These are phyloP conservation scores for Hormiphora californensis DNA, from an alignment of 37 sponge, comb jelly and placozoan genomes.

Conservation along the genomic window DNA sequence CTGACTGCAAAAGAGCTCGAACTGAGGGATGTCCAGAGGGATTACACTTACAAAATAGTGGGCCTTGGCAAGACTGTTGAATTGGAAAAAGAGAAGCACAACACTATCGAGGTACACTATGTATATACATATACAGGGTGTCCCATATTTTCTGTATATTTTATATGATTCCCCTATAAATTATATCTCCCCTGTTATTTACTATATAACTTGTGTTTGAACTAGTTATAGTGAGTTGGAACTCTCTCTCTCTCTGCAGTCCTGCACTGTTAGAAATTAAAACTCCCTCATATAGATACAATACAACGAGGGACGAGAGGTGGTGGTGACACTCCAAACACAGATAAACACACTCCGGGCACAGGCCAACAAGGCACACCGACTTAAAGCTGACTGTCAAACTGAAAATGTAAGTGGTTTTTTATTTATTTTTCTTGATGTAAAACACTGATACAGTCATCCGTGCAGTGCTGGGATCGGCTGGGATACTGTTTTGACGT, in stretches of 20 bases:
- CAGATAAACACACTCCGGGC: conserved; percentile 2
- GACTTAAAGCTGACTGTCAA: not conserved
- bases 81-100: conserved; percentile 32
- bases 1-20: not conserved
- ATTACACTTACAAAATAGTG: conserved; percentile 41
- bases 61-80: conserved; percentile 8
- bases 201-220: no score
- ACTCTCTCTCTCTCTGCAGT: no score
- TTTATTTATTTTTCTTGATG: not conserved
- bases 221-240: no score
- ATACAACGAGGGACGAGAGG: not conserved
- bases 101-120: conserved; percentile 20
- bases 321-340: not conserved
- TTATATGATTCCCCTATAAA: no score
- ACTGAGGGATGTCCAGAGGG: not conserved
- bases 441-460: no score
- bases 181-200: no score
- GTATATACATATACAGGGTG: no score
- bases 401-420: not conserved
- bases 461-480: no score
- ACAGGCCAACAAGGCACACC: not conserved
- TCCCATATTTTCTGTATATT: no score
- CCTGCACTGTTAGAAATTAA: no score
- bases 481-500: no score
- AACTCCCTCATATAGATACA: no score